Evolutionary conservation across 2,888 invertebrate species (phyloP).

Genomic region (Brachylomia viminalis): DNA sequence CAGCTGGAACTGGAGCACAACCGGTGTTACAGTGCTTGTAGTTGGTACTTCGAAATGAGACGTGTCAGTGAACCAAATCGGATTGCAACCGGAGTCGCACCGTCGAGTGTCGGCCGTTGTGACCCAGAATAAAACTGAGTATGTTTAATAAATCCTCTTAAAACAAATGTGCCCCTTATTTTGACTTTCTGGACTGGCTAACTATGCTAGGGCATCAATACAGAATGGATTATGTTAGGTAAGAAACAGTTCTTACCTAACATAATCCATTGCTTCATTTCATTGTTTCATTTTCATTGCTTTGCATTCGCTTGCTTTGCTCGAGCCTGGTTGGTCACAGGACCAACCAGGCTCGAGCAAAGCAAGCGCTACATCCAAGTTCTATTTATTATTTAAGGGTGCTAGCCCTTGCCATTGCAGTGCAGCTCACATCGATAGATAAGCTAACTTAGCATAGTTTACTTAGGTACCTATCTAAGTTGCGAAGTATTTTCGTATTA

Average conservation of each 20-base stretch:
- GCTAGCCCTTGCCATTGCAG: slow-evolving; percentile 24
- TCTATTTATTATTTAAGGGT: no score
- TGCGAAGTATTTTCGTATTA: neutral
- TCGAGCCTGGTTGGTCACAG: no score
- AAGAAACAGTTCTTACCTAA: no score
- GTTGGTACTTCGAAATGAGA: neutral
- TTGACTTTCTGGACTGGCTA: neutral
- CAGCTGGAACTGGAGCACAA: neutral
- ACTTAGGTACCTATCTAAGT: neutral
- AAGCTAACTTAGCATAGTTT: slow-evolving; percentile 15
- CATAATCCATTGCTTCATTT: no score
- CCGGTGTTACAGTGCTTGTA: neutral
- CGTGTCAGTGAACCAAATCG: neutral
- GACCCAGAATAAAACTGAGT: neutral
- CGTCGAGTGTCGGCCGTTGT: neutral
- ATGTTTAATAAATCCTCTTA: neutral
- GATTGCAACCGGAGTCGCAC: neutral
- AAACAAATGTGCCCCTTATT: neutral
- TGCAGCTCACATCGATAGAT: slow-evolving; percentile 8
- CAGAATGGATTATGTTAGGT: neutral
- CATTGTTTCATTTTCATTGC: no score
- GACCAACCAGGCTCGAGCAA: neutral
- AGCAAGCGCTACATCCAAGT: neutral
- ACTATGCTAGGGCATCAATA: neutral
- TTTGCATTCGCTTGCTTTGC: no score